These are phyloP conservation scores for Nyctibius grandis DNA, from an alignment of 2,797 vertebrate genomes.

Conservation along the genomic window DNA sequence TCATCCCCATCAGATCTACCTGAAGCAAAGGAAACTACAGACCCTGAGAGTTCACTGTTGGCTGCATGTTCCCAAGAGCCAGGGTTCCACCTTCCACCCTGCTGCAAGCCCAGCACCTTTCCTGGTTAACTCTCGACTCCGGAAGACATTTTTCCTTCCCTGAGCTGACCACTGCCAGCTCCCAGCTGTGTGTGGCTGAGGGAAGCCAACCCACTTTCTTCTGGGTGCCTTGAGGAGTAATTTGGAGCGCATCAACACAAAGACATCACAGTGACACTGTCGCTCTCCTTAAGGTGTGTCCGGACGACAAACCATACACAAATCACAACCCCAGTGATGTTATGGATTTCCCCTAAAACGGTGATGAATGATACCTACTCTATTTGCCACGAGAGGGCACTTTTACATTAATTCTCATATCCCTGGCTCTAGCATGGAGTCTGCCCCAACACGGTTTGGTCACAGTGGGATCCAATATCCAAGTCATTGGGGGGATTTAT, in stretches of 20 bases:
- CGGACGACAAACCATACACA: neutral
- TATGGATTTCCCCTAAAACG: neutral
- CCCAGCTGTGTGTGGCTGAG: neutral
- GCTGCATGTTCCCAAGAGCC: fast-evolving
- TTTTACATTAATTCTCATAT: neutral
- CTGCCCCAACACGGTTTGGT: fast-evolving
- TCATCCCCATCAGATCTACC: neutral
- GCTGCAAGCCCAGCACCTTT: neutral
- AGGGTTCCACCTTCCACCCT: neutral
- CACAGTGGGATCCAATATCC: neutral
- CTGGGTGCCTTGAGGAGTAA: neutral
- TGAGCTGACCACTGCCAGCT: neutral
- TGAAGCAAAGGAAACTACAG: neutral
- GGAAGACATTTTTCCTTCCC: neutral
- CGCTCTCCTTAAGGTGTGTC: neutral
- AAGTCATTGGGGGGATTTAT: neutral
- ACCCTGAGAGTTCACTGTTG: neutral
- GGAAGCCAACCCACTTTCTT: neutral
- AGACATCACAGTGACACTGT: neutral
- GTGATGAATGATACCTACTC: neutral
- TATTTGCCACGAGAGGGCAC: neutral
- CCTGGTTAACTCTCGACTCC: neutral
- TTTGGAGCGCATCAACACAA: neutral
- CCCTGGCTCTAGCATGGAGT: neutral
- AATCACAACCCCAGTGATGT: neutral